Percentiles rank a stretch among this genome's conserved stretches.
Evolutionary conservation across 2,797 vertebrate genomes (phyloP).

Genomic region (Alectoris magna): DNA sequence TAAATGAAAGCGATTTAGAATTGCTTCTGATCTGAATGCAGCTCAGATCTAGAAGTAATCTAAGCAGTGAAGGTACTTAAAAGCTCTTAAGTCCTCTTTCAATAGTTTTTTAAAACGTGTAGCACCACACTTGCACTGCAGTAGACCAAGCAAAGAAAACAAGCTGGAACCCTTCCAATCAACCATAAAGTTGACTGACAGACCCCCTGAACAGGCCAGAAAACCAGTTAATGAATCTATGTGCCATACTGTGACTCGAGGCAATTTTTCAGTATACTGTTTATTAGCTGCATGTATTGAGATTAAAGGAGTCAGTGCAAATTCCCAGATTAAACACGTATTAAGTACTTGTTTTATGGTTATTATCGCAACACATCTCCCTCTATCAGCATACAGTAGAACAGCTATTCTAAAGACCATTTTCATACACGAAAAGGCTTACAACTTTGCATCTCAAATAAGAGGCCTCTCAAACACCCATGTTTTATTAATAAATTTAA

Average conservation of each 20-base stretch:
- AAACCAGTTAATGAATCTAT: rapidly evolving
- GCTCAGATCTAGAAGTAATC: not conserved
- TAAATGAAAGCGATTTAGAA: rapidly evolving
- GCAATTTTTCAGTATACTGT: not conserved
- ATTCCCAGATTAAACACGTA: not conserved
- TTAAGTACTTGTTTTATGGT: rapidly evolving
- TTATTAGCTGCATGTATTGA: not conserved
- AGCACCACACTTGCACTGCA: not conserved
- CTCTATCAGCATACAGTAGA: not conserved
- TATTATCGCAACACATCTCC: not conserved
- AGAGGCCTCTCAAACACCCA: conserved; percentile 65
- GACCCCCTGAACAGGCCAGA: not conserved
- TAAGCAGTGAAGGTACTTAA: rapidly evolving
- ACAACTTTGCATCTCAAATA: conserved; percentile 32
- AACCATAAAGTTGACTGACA: not conserved
- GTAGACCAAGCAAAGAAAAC: not conserved
- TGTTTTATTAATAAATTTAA: conserved; percentile 58
- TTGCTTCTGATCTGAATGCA: not conserved
- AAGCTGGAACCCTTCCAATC: not conserved
- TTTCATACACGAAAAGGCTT: conserved; percentile 22
- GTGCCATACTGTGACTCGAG: not conserved
- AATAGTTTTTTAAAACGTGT: not conserved
- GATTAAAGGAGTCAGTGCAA: not conserved
- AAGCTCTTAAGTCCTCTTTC: not conserved
- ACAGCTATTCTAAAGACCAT: conserved; percentile 47